Conservation (phyloP, 2,888 invertebrate species). For the Craniophora ligustri region DNA sequence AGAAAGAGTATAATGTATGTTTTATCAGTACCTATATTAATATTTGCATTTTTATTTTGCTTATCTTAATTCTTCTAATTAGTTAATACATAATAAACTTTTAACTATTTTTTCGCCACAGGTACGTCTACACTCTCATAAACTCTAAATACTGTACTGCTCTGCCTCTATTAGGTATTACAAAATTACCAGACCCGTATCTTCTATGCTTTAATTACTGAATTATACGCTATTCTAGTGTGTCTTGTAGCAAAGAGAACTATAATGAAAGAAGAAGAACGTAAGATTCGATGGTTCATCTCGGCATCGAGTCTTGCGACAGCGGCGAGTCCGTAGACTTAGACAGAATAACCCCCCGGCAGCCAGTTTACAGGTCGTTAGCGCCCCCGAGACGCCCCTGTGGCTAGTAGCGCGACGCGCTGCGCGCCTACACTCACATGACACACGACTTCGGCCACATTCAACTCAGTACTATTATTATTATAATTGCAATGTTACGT, state of each 20-base stretch:
- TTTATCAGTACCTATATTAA: constrained; percentile 24
- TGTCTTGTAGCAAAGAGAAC: constrained; percentile 58
- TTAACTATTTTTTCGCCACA: constrained; percentile 79
- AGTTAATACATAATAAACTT: constrained; percentile 51
- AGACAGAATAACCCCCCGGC: constrained; percentile 87
- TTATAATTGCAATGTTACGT: constrained; percentile 1
- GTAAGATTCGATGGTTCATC: constrained; percentile 65
- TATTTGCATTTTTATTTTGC: constrained; percentile 24
- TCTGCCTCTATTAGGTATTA: constrained; percentile 61
- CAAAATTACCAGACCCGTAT: constrained; percentile 60
- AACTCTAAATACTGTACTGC: constrained; percentile 61
- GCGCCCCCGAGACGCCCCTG: constrained; percentile 82
- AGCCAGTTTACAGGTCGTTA: constrained; percentile 86
- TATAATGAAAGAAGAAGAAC: constrained; percentile 62
- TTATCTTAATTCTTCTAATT: constrained; percentile 42
- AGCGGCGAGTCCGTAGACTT: constrained; percentile 81
- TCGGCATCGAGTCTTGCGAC: constrained; percentile 68
- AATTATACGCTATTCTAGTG: constrained; percentile 56
- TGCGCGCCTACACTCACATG: constrained; percentile 68
- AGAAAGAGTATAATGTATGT: constrained; percentile 26
- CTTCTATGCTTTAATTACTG: constrained; percentile 60
- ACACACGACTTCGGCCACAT: constrained; percentile 53
- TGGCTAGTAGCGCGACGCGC: constrained; percentile 73
- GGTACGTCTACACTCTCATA: constrained; percentile 74
- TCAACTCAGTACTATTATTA: constrained; percentile 41